These are phyloP conservation scores for Lepidocolaptes lacrymiger DNA, from an alignment of 2,797 vertebrate species.

Conservation along the genomic window DNA sequence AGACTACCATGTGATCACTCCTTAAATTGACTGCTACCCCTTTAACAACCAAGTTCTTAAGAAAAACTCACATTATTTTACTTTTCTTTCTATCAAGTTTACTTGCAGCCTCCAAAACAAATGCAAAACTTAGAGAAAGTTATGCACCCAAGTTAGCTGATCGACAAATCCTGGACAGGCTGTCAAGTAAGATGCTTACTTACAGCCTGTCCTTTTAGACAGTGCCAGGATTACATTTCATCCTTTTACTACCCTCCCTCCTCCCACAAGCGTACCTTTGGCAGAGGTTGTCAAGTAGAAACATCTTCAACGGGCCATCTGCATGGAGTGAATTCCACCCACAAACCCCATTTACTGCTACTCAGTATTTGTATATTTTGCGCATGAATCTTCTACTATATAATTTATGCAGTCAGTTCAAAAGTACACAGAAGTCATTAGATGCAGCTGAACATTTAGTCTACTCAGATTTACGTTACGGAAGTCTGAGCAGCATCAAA, in stretches of 20 bases:
- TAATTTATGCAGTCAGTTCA: conserved; percentile 51
- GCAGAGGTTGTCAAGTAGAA: neutral
- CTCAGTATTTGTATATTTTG: conserved; percentile 33
- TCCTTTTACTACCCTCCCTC: neutral
- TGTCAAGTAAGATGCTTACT: conserved; percentile 2
- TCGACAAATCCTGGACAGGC: neutral
- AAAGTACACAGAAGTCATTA: conserved; percentile 43
- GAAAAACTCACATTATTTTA: neutral
- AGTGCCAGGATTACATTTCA: neutral
- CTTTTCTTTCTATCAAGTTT: neutral
- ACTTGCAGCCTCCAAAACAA: neutral
- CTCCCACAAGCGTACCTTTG: neutral
- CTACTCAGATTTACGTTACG: neutral
- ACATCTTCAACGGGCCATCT: conserved; percentile 18
- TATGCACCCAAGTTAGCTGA: neutral
- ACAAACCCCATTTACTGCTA: conserved; percentile 19
- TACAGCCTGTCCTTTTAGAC: neutral
- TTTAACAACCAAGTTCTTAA: neutral
- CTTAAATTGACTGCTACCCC: neutral
- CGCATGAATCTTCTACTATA: conserved; percentile 8
- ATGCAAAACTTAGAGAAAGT: neutral
- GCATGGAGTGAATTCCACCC: conserved; percentile 23
- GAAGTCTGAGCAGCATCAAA: conserved; percentile 19
- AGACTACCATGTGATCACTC: neutral
- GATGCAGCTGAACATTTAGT: conserved; percentile 27